Percentiles rank a stretch among this genome's conserved stretches.
Conservation (phyloP, 2,113 vertebrate genomes). For the Trochalopteron elliotii region DNA sequence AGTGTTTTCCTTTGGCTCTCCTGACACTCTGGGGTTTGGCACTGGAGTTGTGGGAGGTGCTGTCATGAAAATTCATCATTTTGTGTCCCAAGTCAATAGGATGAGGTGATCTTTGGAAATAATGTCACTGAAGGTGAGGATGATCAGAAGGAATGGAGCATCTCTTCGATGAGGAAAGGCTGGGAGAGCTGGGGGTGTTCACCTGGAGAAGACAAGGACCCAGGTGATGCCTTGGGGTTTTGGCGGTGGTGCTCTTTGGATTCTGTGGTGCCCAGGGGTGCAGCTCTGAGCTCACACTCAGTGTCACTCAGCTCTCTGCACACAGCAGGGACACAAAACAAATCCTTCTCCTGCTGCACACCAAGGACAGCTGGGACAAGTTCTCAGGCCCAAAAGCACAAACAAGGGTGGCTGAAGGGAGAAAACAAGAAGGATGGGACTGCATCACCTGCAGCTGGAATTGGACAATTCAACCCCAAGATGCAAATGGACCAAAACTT, state of each 20-base stretch:
- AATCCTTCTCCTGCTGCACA: too few species aligned
- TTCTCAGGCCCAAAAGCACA: too few species aligned
- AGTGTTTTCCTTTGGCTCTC: neutral
- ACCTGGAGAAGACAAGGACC: neutral
- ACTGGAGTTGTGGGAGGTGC: neutral
- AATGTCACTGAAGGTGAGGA: neutral
- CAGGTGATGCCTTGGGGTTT: neutral
- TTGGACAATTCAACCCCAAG: too few species aligned
- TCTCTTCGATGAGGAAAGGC: neutral
- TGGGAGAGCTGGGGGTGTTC: neutral
- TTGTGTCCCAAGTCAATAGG: neutral
- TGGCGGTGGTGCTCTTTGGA: fast-evolving
- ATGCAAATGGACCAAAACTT: too few species aligned
- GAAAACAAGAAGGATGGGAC: too few species aligned
- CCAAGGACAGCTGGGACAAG: too few species aligned
- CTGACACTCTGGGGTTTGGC: neutral
- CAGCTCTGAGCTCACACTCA: neutral
- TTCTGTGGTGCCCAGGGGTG: neutral
- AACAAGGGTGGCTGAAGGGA: too few species aligned
- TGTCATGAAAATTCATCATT: neutral
- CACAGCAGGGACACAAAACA: too few species aligned
- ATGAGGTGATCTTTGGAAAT: too few species aligned
- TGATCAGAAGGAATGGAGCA: neutral
- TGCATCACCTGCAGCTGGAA: too few species aligned
- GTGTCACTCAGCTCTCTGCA: too few species aligned